Percentiles rank a stretch among this genome's conserved stretches.
phyloP scores from a whole-genome alignment of 2,888 invertebrate genomes.

The Microplitis manilae region DNA sequence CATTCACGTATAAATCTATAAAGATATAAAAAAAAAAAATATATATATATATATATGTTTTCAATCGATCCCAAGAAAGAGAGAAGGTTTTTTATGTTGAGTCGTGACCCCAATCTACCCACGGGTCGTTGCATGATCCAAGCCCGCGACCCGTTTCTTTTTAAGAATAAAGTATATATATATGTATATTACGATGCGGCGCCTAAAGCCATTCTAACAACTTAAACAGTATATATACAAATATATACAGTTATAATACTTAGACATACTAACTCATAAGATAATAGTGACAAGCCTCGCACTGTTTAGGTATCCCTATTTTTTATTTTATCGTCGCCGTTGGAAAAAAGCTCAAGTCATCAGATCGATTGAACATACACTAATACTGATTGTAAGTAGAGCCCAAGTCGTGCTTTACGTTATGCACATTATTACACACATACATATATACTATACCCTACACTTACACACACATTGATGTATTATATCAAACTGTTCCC shows the following conservation, averaged over 20 bases:
- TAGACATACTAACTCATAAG: background rate
- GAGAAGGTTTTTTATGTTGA: conserved; percentile 4
- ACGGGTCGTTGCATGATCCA: conserved; percentile 30
- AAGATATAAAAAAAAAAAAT: background rate
- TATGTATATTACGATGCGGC: background rate
- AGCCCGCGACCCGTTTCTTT: conserved; percentile 28
- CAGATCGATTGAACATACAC: background rate
- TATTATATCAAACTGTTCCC: background rate
- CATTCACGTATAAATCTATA: background rate
- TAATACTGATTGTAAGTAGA: background rate
- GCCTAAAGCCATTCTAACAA: background rate
- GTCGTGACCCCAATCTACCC: conserved; percentile 39
- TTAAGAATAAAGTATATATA: conserved; percentile 28
- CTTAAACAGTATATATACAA: background rate
- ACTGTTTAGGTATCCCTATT: background rate
- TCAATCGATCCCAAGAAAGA: conserved; percentile 14
- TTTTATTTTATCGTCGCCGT: background rate
- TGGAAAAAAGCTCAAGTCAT: background rate
- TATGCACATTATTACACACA: too few species aligned
- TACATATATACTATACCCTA: too few species aligned
- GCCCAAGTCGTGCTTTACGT: background rate
- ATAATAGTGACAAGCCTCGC: background rate
- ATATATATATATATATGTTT: background rate
- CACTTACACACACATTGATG: background rate
- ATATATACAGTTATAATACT: background rate